Evolutionary conservation across 2,113 vertebrate species (phyloP), one percentile per base, ranked within the genome.

Genomic region (Thymallus thymallus): DNA sequence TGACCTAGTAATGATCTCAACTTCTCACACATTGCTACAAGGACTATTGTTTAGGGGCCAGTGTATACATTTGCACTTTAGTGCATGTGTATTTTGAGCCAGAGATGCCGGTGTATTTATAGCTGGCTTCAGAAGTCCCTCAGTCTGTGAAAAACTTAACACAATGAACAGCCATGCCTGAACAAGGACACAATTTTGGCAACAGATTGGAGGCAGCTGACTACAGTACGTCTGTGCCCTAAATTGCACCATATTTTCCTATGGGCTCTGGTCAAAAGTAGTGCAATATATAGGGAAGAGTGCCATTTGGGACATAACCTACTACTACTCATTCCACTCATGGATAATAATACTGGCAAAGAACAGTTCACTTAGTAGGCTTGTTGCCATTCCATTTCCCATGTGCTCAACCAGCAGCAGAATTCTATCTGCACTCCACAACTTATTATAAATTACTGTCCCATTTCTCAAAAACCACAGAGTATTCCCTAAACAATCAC

Each of bases 31-130:
- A 51, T 18, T 16, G 48, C 48, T 51, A 51, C 56, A 23, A 60
- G 35, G 48, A 51, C 56, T 60, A 5, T 60, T 23, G 56, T n/a
- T n/a, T 22, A n/a, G 56, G 20, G 10, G 2, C 56, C 56, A 60
- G 56, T 1, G n/a, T 51, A 18, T 51, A 4, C 56, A 2, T 60
- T 22, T 60, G 6, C 29, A 35, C 64, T 64, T 63, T 35, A 66
- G 30, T n/a, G 13, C 71, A 66, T 77, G 85, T 80, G 87, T 62
- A 55, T 79, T 86, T 84, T 24, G 16, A 80, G 85, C 71, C 74
- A 81, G 83, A 85, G 86, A 82, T 83, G 82, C 69, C 20, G 69
- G 74, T 62, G 82, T 89, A 90, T 90, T 91, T 90, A 88, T 88
- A 91, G 83, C 66, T 68, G 0, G 51, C 68, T 73, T 86, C 76